These are phyloP conservation scores for Luperina testacea DNA, from an alignment of 2,888 invertebrate species.

Conservation along the genomic window DNA sequence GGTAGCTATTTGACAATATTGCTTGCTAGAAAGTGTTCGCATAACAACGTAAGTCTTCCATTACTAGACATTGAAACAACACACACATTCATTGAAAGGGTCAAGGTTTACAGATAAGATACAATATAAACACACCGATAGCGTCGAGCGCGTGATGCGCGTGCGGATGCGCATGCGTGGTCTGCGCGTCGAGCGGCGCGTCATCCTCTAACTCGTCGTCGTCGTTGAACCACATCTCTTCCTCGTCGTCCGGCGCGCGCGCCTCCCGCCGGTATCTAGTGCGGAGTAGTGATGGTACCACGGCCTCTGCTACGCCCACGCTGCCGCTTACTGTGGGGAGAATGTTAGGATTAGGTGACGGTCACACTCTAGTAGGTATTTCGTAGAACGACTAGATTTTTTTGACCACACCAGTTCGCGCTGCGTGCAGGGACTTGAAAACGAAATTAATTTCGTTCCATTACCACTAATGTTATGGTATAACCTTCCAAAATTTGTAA, in stretches of 20 bases:
- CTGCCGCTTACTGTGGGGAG: conserved; percentile 80
- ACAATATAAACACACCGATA: conserved; percentile 75
- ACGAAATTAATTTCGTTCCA: too few relatives aligned
- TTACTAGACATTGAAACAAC: not conserved
- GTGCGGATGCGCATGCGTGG: conserved; percentile 76
- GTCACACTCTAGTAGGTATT: not conserved
- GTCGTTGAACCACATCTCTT: conserved; percentile 99
- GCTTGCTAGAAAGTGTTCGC: not conserved
- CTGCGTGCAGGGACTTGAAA: too few relatives aligned
- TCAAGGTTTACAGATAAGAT: conserved; percentile 31
- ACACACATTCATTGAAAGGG: conserved; percentile 1
- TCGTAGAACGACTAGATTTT: not conserved
- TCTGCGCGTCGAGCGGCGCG: conserved; percentile 86
- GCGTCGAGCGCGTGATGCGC: conserved; percentile 86
- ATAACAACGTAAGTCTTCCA: not conserved
- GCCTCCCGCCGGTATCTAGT: conserved; percentile 97
- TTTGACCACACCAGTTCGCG: not conserved
- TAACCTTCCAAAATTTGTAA: too few relatives aligned
- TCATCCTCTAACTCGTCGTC: conserved; percentile 98
- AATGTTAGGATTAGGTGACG: not conserved
- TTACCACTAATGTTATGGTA: too few relatives aligned
- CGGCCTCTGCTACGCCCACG: conserved; percentile 87
- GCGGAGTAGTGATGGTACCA: conserved; percentile 95
- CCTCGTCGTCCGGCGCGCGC: conserved; percentile 98
- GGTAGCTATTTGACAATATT: not conserved